phyloP scores from a whole-genome alignment of 1,140 invertebrate genomes.

The Pseudomyrmex pallidus region DNA sequence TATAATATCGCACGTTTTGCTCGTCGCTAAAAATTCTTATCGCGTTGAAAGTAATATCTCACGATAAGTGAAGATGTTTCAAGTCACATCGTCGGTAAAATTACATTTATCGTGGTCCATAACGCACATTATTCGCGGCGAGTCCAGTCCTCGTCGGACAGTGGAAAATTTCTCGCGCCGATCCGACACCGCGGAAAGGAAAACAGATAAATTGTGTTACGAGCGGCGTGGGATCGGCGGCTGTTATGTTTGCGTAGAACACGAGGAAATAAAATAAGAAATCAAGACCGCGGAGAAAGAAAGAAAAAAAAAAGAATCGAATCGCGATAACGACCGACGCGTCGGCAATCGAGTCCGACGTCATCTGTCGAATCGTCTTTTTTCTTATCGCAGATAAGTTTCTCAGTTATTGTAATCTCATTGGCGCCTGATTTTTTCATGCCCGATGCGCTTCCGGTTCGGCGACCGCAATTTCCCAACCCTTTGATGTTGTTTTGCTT shows the following conservation, averaged over 20 bases:
- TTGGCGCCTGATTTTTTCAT: slow-evolving; percentile 35
- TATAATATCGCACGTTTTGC: not conserved
- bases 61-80: slow-evolving; percentile 1
- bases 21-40: not conserved
- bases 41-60: slow-evolving; percentile 40
- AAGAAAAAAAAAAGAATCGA: slow-evolving; percentile 27
- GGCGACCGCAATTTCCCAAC: slow-evolving; percentile 16
- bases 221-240: not conserved
- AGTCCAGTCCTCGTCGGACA: slow-evolving; percentile 33
- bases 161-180: slow-evolving; percentile 68
- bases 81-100: slow-evolving; percentile 8
- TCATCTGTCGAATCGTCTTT: slow-evolving; percentile 28
- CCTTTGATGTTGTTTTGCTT: not conserved
- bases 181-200: slow-evolving; percentile 23
- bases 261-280: slow-evolving; percentile 62
- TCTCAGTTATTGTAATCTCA: not conserved
- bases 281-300: slow-evolving; percentile 35
- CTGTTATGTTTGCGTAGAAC: slow-evolving; percentile 59
- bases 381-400: slow-evolving; percentile 23
- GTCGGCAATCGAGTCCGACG: slow-evolving; percentile 13
- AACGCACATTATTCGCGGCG: slow-evolving; percentile 18
- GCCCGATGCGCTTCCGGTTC: not conserved
- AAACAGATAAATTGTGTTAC: slow-evolving; percentile 64
- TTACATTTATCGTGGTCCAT: slow-evolving; percentile 39
- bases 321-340: slow-evolving; percentile 59